phyloP scores from a whole-genome alignment of 2,113 vertebrate genomes.

The Megalops atlanticus region DNA sequence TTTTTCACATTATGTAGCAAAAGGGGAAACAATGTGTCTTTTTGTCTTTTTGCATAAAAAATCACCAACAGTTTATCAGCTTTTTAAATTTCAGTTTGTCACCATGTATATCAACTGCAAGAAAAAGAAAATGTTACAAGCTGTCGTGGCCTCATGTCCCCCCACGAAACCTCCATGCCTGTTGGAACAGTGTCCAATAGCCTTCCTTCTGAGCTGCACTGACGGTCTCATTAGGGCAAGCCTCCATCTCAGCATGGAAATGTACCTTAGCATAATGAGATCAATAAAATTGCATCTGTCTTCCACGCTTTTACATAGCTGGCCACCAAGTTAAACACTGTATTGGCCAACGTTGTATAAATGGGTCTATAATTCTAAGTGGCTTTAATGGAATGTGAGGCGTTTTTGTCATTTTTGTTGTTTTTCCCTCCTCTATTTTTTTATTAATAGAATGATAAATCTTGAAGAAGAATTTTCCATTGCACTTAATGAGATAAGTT shows the following conservation, averaged over 20 bases:
- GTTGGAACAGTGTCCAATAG: neutral
- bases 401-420: slow-evolving; percentile 24
- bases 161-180: too few relatives aligned
- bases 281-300: slow-evolving; percentile 59
- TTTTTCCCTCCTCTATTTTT: slow-evolving; percentile 19
- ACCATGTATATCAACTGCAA: too few relatives aligned
- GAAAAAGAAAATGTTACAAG: too few relatives aligned
- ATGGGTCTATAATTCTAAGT: slow-evolving; percentile 21
- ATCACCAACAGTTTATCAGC: too few relatives aligned
- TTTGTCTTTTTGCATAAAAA: too few relatives aligned
- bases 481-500: slow-evolving; percentile 41
- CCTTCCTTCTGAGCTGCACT: neutral
- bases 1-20: too few relatives aligned
- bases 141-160: too few relatives aligned
- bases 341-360: slow-evolving; percentile 4
- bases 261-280: slow-evolving; percentile 53
- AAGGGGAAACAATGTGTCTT: too few relatives aligned
- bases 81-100: too few relatives aligned
- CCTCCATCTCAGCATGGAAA: slow-evolving; percentile 39
- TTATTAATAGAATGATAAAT: slow-evolving; percentile 46
- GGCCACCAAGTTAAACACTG: neutral
- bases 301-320: slow-evolving; percentile 35
- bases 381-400: slow-evolving; percentile 21
- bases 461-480: slow-evolving; percentile 49
- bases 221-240: slow-evolving; percentile 6